These are phyloP conservation scores for Neolamprologus sp. DNA, from an alignment of 2,113 vertebrate genomes.

Conservation along the genomic window DNA sequence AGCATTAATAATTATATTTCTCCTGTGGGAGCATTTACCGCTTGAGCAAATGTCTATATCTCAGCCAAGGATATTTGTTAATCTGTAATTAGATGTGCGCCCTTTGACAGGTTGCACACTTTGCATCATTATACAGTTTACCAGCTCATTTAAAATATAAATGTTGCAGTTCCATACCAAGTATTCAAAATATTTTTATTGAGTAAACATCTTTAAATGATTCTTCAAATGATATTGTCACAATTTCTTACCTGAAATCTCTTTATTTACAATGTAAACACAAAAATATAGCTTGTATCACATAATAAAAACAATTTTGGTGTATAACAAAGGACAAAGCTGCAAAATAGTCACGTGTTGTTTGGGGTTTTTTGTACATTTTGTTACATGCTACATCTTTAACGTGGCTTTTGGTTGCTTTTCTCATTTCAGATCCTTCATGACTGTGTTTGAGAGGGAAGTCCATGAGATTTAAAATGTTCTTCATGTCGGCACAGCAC, in stretches of 20 bases:
- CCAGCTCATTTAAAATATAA: not conserved
- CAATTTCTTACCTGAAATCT: not conserved
- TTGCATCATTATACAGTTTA: not conserved
- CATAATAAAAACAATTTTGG: not conserved
- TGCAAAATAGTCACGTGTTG: not conserved
- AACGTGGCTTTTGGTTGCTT: not conserved
- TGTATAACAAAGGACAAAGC: not conserved
- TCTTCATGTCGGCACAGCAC: conserved; percentile 76
- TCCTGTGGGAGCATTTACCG: not conserved
- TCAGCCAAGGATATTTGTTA: not conserved
- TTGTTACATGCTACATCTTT: conserved; percentile 9
- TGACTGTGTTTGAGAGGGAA: conserved; percentile 6
- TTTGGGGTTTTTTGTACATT: accelerated
- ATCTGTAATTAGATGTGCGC: not conserved
- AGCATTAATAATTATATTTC: not conserved
- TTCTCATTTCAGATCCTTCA: conserved; percentile 53
- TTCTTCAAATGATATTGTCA: not conserved
- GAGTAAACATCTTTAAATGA: conserved; percentile 12
- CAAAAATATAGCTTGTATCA: conserved; percentile 41
- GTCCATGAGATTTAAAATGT: not conserved
- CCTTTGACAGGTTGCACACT: not conserved
- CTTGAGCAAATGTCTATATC: not conserved
- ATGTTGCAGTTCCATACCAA: not conserved
- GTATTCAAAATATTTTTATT: conserved; percentile 44
- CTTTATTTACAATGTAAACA: conserved; percentile 55